Base-by-base conservation (phyloP, 1,140 invertebrate species). In the Marisa cornuarietis region DNA sequence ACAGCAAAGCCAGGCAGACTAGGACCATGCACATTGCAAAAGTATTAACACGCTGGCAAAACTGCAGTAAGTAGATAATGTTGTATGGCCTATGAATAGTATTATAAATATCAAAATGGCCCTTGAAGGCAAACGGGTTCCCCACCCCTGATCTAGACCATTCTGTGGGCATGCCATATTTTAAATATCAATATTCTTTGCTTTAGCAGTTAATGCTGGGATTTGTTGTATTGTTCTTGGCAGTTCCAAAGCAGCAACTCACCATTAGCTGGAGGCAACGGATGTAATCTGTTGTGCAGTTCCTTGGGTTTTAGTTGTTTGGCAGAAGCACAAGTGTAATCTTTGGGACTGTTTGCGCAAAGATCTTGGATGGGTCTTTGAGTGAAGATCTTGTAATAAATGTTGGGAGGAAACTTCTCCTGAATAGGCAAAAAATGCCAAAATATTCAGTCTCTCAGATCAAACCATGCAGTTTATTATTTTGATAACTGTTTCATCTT, bases 381-480 rank as follows among this genome's bases (percentile, higher is more conserved):
- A 20, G 91, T 92, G 82, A 87, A 92, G 42, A 92, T 92, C 80
- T 92, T 91, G 83, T 92, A 92, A 82, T 90, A 91, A 72, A 92
- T 91, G 80, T 90, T 90, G 11, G 91, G 91, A 52, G 91, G 91
- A 84, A 92, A 92, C 71, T 85, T 81, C 13, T 89, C 85, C 90
- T 91, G 81, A 22, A 78, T 10, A 42, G 11, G 54, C 58, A 61
- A 78, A 49, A n/a, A 42, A 42, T 42, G 31, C 6, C 31, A 42
- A 42, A 42, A 6, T 42, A 42, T 42, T 42, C 31, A 42, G 31
- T 42, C 31, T 42, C 31, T 42, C 31, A 42, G 31, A 42, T 0
- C 31, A 42, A 42, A 42, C 31, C 31, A 42, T 42, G 6, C 31
- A 42, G 31, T 24, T 69, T 26, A 2, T 22, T n/a, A 31, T 26